phyloP scores from a whole-genome alignment of 2,113 vertebrate species.

The Oncorhynchus masou region DNA sequence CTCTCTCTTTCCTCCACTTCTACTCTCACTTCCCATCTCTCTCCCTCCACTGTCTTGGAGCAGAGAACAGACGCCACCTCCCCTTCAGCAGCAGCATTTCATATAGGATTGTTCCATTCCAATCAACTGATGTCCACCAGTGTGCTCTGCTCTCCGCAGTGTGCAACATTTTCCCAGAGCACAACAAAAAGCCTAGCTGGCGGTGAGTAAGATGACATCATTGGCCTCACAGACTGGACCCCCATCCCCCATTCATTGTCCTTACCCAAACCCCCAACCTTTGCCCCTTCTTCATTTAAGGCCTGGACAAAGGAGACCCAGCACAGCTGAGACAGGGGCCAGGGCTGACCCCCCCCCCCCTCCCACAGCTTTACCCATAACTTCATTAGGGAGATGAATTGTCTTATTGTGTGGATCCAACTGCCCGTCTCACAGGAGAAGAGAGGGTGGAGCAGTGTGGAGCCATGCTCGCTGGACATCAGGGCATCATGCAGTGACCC shows the following conservation, averaged over 20 bases:
- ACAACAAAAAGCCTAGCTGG: constrained; percentile 51
- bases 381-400: constrained; percentile 72
- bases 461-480: constrained; percentile 47
- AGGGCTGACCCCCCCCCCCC: constrained; percentile 11
- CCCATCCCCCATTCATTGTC: constrained; percentile 27
- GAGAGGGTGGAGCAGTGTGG: constrained; percentile 47
- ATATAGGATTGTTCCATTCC: constrained; percentile 65
- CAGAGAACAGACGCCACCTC: constrained; percentile 49
- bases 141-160: constrained; percentile 46
- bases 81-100: constrained; percentile 46
- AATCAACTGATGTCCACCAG: constrained; percentile 33
- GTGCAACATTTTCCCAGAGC: constrained; percentile 66
- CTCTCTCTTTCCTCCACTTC: constrained; percentile 21
- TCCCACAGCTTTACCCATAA: constrained; percentile 36
- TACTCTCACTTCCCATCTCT: constrained; percentile 18
- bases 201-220: constrained; percentile 74
- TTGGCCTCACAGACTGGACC: constrained; percentile 45
- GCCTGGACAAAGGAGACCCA: constrained; percentile 16
- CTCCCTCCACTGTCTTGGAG: constrained; percentile 34
- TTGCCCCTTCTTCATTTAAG: constrained; percentile 18
- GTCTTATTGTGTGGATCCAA: constrained; percentile 61
- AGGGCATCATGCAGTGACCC: constrained; percentile 63
- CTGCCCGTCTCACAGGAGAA: constrained; percentile 52
- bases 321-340: constrained; percentile 25
- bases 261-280: constrained; percentile 34